Evolutionary conservation across 2,797 vertebrate genomes (phyloP).

Genomic region (Coranthus polyacanthus): DNA sequence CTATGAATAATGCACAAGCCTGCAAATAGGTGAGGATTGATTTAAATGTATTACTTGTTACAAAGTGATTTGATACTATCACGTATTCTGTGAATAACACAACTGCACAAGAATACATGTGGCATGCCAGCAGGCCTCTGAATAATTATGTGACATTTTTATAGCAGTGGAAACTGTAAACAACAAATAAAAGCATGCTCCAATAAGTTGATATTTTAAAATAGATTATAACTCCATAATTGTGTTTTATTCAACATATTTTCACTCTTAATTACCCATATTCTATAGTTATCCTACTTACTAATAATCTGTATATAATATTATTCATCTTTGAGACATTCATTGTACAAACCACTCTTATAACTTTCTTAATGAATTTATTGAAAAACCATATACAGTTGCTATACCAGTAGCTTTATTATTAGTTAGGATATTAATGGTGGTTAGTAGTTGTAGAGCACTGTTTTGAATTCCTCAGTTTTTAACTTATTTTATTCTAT

Average conservation of each 20-base stretch:
- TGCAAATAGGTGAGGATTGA: conserved; percentile 52
- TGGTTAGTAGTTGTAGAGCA: too few species aligned
- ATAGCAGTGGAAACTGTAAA: conserved; percentile 41
- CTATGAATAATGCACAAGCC: conserved; percentile 58
- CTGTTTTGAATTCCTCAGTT: too few species aligned
- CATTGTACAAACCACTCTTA: too few species aligned
- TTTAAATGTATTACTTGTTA: conserved; percentile 67
- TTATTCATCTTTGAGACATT: too few species aligned
- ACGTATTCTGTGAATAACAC: conserved; percentile 37
- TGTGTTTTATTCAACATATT: not conserved
- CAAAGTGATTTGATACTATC: conserved; percentile 65
- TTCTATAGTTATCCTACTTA: too few species aligned
- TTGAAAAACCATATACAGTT: too few species aligned
- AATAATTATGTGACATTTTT: conserved; percentile 47
- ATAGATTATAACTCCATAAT: not conserved
- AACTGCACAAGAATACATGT: conserved; percentile 17
- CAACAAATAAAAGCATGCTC: not conserved
- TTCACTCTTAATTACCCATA: too few species aligned
- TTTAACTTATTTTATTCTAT: too few species aligned
- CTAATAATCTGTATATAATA: too few species aligned
- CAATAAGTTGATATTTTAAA: conserved; percentile 2
- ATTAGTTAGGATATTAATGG: too few species aligned
- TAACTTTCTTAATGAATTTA: too few species aligned
- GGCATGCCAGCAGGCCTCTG: conserved; percentile 9
- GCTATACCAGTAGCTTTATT: too few species aligned